A percentile compares a stretch with the other conserved stretches of the same genome.
Conservation (phyloP, 2,888 invertebrate genomes). For the Drosophila mulleri region DNA sequence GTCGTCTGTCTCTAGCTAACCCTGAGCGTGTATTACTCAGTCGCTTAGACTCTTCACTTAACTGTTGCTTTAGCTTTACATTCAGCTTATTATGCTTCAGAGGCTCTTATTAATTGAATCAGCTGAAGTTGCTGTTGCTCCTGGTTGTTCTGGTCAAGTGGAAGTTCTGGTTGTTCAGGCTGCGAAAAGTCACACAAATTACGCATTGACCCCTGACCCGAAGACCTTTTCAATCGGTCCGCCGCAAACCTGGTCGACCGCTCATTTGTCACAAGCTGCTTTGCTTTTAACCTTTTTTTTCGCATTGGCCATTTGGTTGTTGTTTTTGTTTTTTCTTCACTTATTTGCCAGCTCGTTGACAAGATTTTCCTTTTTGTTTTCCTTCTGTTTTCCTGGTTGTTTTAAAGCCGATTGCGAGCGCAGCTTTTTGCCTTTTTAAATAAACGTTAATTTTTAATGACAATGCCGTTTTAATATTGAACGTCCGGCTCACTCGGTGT, state of each 20-base stretch:
- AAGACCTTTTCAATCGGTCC: constrained; percentile 14
- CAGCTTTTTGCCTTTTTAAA: constrained; percentile 62
- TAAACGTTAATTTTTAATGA: constrained; percentile 71
- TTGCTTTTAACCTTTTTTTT: constrained; percentile 39
- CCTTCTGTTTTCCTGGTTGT: constrained; percentile 6
- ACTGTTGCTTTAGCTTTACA: too few relatives aligned
- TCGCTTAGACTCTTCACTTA: background rate
- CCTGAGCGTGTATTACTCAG: background rate
- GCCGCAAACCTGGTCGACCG: constrained; percentile 4
- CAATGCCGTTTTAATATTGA: constrained; percentile 52
- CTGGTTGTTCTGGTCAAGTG: background rate
- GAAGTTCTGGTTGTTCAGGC: constrained; percentile 3
- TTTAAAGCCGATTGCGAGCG: constrained; percentile 60
- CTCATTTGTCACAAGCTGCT: constrained; percentile 62
- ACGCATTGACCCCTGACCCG: constrained; percentile 47
- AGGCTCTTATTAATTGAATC: constrained; percentile 33
- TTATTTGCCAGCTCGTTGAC: constrained; percentile 41
- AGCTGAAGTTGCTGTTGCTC: background rate
- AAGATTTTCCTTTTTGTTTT: constrained; percentile 8
- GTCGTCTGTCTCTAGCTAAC: background rate
- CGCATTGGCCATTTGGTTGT: constrained; percentile 27
- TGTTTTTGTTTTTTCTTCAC: constrained; percentile 5
- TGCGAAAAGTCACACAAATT: constrained; percentile 28
- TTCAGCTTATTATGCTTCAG: constrained; percentile 11
- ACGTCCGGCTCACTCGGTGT: constrained; percentile 35